Percentiles rank a stretch among this genome's conserved stretches.
phyloP scores from a whole-genome alignment of 2,113 vertebrate genomes.

The Dicerorhinus sumatrensis region DNA sequence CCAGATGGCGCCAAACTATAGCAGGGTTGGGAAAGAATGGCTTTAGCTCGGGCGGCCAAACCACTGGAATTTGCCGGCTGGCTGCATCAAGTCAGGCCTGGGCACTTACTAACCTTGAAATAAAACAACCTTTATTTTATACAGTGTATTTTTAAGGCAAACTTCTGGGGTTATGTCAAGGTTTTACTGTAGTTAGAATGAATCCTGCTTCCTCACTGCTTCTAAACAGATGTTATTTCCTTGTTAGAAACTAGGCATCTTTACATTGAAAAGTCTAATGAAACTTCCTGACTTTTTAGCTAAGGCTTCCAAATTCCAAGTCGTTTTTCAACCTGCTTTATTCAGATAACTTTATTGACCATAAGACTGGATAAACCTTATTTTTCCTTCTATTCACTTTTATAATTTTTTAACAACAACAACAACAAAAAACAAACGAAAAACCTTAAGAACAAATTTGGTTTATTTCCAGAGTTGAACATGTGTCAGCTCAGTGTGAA shows the following conservation, averaged over 20 bases:
- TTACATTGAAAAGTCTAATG: background rate
- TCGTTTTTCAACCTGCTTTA: background rate
- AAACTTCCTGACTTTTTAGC: background rate
- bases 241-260: background rate
- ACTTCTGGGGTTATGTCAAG: background rate
- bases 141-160: background rate
- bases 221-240: background rate
- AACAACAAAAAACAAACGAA: background rate
- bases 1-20: slow-evolving; percentile 69
- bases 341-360: background rate
- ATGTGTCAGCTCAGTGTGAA: background rate
- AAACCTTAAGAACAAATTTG: background rate
- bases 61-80: fast-evolving
- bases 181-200: background rate
- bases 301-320: background rate
- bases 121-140: background rate
- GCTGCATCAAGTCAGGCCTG: background rate
- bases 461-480: background rate
- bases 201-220: background rate
- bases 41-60: fast-evolving
- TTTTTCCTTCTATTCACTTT: background rate
- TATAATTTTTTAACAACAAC: background rate
- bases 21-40: background rate
- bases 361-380: background rate
- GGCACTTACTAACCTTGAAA: background rate